These are phyloP conservation scores for Trisateles emortualis DNA, from an alignment of 2,888 invertebrate species.

Conservation along the genomic window DNA sequence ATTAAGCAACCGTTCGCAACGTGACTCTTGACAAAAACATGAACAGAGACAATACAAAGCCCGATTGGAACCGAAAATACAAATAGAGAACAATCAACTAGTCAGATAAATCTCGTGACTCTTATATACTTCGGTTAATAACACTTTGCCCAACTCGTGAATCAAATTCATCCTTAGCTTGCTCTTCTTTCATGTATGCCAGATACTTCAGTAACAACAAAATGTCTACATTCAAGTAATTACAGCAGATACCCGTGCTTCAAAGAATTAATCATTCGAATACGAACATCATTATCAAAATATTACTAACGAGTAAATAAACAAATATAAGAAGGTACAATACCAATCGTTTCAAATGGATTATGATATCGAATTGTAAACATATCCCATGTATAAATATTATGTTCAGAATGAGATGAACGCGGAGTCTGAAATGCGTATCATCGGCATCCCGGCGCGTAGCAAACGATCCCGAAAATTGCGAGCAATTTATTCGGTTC, in stretches of 20 bases:
- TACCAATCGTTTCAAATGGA: slow-evolving; percentile 26
- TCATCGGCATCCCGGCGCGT: slow-evolving; percentile 77
- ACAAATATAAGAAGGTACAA: not conserved
- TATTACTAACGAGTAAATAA: not conserved
- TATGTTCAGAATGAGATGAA: slow-evolving; percentile 52
- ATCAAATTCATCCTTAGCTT: too few relatives aligned
- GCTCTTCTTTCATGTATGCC: too few relatives aligned
- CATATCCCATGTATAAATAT: slow-evolving; percentile 50
- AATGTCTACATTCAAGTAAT: too few relatives aligned
- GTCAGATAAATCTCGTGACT: slow-evolving; percentile 35
- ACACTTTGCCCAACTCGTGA: too few relatives aligned
- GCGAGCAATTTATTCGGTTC: slow-evolving; percentile 81
- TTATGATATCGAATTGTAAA: slow-evolving; percentile 58
- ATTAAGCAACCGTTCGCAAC: slow-evolving; percentile 76
- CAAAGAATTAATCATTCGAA: too few relatives aligned
- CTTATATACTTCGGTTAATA: slow-evolving; percentile 32
- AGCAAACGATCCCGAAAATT: slow-evolving; percentile 81
- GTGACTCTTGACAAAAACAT: slow-evolving; percentile 79
- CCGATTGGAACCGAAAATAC: slow-evolving; percentile 53
- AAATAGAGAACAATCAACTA: slow-evolving; percentile 45
- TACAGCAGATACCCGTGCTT: too few relatives aligned
- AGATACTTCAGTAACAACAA: too few relatives aligned
- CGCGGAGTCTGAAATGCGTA: slow-evolving; percentile 69
- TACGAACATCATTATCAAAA: not conserved
- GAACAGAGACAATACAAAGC: slow-evolving; percentile 57